Conservation (phyloP, 2,113 vertebrate genomes). For the Pterocles orientalis region DNA sequence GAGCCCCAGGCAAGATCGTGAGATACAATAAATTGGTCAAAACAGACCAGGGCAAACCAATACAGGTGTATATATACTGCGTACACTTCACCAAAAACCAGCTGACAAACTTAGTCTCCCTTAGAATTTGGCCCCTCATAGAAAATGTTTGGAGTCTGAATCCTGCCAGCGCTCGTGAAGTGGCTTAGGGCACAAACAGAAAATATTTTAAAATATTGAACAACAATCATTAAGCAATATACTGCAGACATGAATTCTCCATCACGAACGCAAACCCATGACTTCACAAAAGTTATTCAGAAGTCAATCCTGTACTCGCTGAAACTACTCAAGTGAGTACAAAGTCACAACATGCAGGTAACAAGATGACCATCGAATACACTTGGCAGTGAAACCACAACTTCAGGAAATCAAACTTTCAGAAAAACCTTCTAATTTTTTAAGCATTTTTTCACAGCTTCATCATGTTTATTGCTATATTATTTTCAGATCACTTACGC, state of each 20-base stretch:
- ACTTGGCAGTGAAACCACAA: constrained; percentile 17
- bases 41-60: constrained; percentile 62
- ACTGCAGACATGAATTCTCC: constrained; percentile 21
- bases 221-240: constrained; percentile 18
- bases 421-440: constrained; percentile 70
- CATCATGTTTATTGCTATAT: constrained; percentile 81
- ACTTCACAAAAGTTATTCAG: constrained; percentile 58
- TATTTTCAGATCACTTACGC: constrained; percentile 81
- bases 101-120: constrained; percentile 35
- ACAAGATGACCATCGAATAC: constrained; percentile 27
- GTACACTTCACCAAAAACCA: constrained; percentile 26
- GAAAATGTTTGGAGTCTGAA: constrained; percentile 9
- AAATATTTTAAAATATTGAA: constrained; percentile 56
- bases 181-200: constrained; percentile 33
- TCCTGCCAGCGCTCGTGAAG: background rate
- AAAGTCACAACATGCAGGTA: background rate
- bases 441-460: constrained; percentile 71
- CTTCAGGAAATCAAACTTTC: constrained; percentile 73
- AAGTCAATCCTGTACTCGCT: constrained; percentile 32
- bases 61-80: background rate
- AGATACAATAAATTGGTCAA: constrained; percentile 64
- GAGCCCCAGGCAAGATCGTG: constrained; percentile 51
- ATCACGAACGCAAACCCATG: background rate
- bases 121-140: constrained; percentile 41
- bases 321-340: constrained; percentile 15